Base-by-base conservation (phyloP, 1,140 invertebrate genomes). In the Octopus bimaculoides region DNA sequence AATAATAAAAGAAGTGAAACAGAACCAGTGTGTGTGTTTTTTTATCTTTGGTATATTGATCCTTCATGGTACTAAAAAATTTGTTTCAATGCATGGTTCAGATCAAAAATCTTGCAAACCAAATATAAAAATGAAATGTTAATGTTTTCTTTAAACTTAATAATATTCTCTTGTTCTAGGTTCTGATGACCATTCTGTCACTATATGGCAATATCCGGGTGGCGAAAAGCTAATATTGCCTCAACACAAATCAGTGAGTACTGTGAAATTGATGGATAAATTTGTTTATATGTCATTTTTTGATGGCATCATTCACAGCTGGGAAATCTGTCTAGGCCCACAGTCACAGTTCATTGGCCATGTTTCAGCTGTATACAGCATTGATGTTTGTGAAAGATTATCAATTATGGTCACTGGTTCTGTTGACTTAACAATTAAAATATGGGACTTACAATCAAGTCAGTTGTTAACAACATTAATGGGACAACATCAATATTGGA, bases 321-420 rank as follows among this genome's bases (percentile, higher is more conserved):
- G 83, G 83, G 81, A 84, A 8, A 74, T 83, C 26, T 76, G 73
- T 56, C 82, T 79, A 12, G 71, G 52, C n/a, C 53, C 54, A 14
- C 14, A 55, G 5, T 66, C 78, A 54, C 54, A 66, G 5, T 82
- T 79, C 52, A 53, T 77, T 7, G 83, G 82, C 54, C 83, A 84
- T 73, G 79, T 83, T n/a, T 80, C 80, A 12, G 83, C 83, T 52
- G 81, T 84, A 5, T 83, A 83, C 78, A 80, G 75, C 54, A 94
- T 97, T 82, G 90, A 91, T 79, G 90, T 94, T 52, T 95, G 97
- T 90, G 96, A 96, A 0, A 94, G 98, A 90, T 86, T 98, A 1
- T 94, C 97, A 76, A 94, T 98, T 93, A 94, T 97, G 7, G 92
- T 97, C 9, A 93, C 95, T 86, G 96, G 83, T 26, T 79, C 80